Evolutionary conservation across 2,888 invertebrate genomes (phyloP), one percentile per base, ranked within the genome.

Genomic region (Yponomeuta evonymella): DNA sequence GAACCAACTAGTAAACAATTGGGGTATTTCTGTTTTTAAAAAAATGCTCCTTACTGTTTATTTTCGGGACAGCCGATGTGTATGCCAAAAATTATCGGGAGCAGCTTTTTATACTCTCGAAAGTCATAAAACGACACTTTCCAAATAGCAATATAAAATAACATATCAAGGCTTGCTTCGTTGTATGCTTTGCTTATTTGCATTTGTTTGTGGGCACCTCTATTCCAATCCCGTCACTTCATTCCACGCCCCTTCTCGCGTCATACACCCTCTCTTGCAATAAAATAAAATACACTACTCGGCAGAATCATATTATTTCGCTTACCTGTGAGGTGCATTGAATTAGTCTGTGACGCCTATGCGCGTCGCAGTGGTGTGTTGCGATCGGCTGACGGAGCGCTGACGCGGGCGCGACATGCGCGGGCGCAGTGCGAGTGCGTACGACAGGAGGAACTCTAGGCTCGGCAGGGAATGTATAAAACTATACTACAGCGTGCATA

Each of bases 381-480:
- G 51, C 51, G 51, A 58, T 58, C 12, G 51, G 51, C 51, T 58
- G 51, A 10, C 51, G 51, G 51, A 15, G 15, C 15, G 51, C 51
- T 58, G 51, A 58, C 51, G 51, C 15, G 51, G 12, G 51, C 51
- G 51, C 51, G 15, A 51, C 51, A 4, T 51, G 48, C 65, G 70
- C 66, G 51, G 51, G 43, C n/a, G 23, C 33, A 33, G 70, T 10
- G 81, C 81, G 75, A 73, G 85, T 85, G 88, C 82, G 88, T 87
- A 65, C 29, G 80, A 78, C 76, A 79, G 90, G 89, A 91, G 84
- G 82, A 90, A 85, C 80, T 86, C 85, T 89, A 88, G 89, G 90
- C 82, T 86, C 90, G 91, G 91, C 91, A 91, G 91, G 90, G 92
- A 90, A 69, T 77, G 78, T 74, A 74, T 79, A 78, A 79, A 80